Conservation (phyloP, 2,797 vertebrate species). For the Bryconaethiops microstoma region DNA sequence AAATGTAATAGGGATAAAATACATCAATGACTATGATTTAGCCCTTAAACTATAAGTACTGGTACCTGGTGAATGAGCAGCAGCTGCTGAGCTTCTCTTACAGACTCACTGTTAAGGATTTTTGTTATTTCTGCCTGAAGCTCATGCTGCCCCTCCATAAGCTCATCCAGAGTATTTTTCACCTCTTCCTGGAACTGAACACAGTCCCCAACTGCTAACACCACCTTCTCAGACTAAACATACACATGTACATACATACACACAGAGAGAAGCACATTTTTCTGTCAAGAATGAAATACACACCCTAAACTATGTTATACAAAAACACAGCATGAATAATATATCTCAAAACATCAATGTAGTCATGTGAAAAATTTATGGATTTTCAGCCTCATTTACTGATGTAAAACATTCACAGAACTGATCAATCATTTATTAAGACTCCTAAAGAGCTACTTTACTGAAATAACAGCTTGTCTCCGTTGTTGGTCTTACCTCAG, state of each 20-base stretch:
- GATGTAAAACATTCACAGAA: neutral
- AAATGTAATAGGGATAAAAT: neutral
- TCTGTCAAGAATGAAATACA: neutral
- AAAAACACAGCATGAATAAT: neutral
- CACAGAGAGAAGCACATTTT: neutral
- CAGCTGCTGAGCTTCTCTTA: conserved; percentile 91
- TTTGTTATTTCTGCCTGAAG: conserved; percentile 82
- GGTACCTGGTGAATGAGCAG: conserved; percentile 89
- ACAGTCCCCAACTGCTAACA: conserved; percentile 87
- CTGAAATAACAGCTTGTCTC: neutral
- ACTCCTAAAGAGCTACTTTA: neutral
- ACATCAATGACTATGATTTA: neutral
- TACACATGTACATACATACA: neutral
- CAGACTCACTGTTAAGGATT: conserved; percentile 87
- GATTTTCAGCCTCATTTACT: neutral
- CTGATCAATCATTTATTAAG: conserved; percentile 23
- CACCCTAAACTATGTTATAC: neutral
- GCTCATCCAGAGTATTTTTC: conserved; percentile 83
- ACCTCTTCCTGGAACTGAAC: conserved; percentile 92
- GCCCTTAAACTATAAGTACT: neutral
- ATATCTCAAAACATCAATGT: neutral
- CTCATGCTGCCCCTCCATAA: conserved; percentile 86
- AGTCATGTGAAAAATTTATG: conserved; percentile 9
- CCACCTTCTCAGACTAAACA: conserved; percentile 87
- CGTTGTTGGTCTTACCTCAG: conserved; percentile 78